Evolutionary conservation across 2,888 invertebrate species (phyloP).

Genomic region (Netelia melanura): DNA sequence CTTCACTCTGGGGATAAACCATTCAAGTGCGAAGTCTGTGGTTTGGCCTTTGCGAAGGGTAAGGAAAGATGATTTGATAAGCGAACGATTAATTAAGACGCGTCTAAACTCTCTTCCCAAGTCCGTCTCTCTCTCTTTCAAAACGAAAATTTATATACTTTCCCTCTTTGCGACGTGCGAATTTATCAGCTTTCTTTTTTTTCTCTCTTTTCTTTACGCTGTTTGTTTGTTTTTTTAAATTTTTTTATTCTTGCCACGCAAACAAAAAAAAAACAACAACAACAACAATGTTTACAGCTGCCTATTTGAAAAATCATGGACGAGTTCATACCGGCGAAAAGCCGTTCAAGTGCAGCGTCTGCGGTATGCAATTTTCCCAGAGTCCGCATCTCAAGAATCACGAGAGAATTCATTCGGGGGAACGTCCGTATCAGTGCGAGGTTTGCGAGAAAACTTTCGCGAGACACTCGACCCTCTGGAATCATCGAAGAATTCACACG

Average conservation of each 20-base stretch:
- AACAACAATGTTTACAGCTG: constrained; percentile 84
- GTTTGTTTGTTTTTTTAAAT: too few species aligned
- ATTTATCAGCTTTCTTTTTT: constrained; percentile 33
- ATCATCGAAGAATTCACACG: constrained; percentile 94
- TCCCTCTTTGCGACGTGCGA: not conserved
- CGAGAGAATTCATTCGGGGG: constrained; percentile 95
- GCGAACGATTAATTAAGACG: constrained; percentile 26
- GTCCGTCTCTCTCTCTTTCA: not conserved
- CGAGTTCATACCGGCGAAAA: constrained; percentile 93
- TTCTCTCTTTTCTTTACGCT: not conserved
- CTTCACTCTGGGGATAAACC: constrained; percentile 94
- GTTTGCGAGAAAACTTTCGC: constrained; percentile 96
- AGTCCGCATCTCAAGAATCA: constrained; percentile 95
- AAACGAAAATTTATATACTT: not conserved
- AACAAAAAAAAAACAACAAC: constrained; percentile 25
- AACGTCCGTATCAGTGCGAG: constrained; percentile 95
- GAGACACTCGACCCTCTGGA: constrained; percentile 95
- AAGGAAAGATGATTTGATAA: constrained; percentile 75
- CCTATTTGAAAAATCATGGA: constrained; percentile 95
- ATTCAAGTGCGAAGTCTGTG: constrained; percentile 95
- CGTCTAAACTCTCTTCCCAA: not conserved
- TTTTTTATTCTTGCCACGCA: not conserved
- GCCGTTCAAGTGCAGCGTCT: constrained; percentile 91
- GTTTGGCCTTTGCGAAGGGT: constrained; percentile 94
- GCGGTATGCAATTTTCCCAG: constrained; percentile 96